Base-by-base conservation (phyloP, 2,113 vertebrate genomes). In the Glaucomys volans region DNA sequence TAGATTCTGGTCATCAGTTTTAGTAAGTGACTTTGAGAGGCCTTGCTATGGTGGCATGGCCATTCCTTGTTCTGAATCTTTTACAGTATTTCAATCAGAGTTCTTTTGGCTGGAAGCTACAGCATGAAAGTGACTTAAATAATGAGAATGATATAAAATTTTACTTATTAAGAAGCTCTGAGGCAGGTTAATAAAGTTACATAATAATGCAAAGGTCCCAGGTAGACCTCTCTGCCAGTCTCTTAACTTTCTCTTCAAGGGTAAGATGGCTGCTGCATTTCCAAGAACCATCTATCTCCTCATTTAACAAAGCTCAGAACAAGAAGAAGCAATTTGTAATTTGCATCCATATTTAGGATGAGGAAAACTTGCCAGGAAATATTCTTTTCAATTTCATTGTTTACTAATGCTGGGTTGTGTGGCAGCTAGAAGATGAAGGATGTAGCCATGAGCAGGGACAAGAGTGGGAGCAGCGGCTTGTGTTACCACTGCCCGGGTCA, bases 401-500 rank as follows among this genome's bases (percentile, higher is more conserved):
- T 62, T 62, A 57, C 20, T 57, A 7, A 57, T 37, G 50, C 11
- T n/a, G 32, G 12, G 54, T n/a, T 28, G 37, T 54, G 71, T 91
- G 80, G 47, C 10, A 71, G 98, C 97, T 88, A 96, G 47, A 98
- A 96, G 97, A 98, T 96, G 98, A 97, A 97, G 83, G 97, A 97
- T 35, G 52, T 11, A 83, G 91, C 47, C 75, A 98, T 98, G 98
- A 97, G 98, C 96, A 96, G 76, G 54, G 97, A 97, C 42, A 97
- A 92, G 83, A 87, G 96, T 95, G 76, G 44, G 99, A 99, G 82
- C 98, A 95, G 96, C 99, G 99, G 84, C 96, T 96, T 50, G 98
- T 99, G 89, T 99, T n/a, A n/a, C n/a, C 99, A 47, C 98, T 99
- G 32, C 99, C 99, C 0, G 97, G 99, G 54, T 99, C 99, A 81